These are phyloP conservation scores for Lucilia sericata DNA, from an alignment of 1,140 invertebrate genomes.

Conservation along the genomic window DNA sequence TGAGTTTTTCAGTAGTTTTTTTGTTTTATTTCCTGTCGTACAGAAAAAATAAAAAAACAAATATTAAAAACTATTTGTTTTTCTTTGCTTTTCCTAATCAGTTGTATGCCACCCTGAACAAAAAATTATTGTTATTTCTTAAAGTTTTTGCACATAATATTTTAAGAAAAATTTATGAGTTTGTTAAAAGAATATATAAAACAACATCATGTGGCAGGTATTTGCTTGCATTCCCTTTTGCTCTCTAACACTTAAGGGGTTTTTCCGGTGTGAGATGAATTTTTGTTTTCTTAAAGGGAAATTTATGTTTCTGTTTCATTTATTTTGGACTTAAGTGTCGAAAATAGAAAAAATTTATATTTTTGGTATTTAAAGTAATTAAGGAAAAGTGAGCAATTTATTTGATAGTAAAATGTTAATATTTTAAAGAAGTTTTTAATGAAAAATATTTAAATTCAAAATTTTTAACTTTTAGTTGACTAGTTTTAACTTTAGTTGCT, in stretches of 20 bases:
- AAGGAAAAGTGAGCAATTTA: neutral
- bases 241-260: neutral
- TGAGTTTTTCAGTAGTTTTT: neutral
- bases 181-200: constrained; percentile 4
- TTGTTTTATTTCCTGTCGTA: constrained; percentile 21
- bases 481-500: too few relatives aligned
- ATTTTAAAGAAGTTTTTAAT: too few relatives aligned
- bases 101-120: neutral
- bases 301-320: neutral
- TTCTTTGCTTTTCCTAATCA: neutral
- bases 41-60: neutral
- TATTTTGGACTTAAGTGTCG: neutral
- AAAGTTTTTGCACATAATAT: constrained; percentile 13
- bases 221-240: neutral
- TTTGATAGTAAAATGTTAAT: neutral
- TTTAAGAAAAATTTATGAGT: constrained; percentile 16
- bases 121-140: neutral
- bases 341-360: neutral
- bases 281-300: neutral
- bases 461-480: too few relatives aligned
- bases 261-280: neutral
- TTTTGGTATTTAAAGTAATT: neutral
- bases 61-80: neutral
- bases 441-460: too few relatives aligned
- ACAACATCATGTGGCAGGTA: neutral